phyloP scores from a whole-genome alignment of 2,113 vertebrate species.

The Jaculus jaculus region DNA sequence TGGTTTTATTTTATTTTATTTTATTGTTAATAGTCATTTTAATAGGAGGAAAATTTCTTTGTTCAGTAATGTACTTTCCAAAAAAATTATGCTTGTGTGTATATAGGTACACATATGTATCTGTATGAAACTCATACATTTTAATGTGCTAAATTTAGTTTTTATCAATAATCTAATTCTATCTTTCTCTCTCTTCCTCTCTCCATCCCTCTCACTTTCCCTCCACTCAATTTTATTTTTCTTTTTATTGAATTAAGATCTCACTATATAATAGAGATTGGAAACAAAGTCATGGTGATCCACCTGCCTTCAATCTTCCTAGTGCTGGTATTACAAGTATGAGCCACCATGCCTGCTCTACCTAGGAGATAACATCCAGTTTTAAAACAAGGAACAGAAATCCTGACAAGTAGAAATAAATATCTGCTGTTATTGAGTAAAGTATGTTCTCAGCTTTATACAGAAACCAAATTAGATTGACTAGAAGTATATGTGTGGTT shows the following conservation, averaged over 20 bases:
- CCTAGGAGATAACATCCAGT: not conserved
- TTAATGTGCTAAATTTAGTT: slow-evolving; percentile 47
- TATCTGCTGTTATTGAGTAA: slow-evolving; percentile 42
- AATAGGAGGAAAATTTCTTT: not conserved
- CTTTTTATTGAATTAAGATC: not conserved
- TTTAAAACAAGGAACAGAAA: slow-evolving; percentile 51
- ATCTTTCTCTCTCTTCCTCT: not conserved
- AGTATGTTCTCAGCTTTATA: slow-evolving; percentile 41
- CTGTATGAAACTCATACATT: not conserved
- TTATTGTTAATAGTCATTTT: not conserved
- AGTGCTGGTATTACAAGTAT: too few species aligned
- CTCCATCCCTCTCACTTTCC: not conserved
- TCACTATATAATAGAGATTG: not conserved
- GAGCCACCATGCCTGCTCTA: not conserved
- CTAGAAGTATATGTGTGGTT: slow-evolving; percentile 21
- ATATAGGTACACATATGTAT: not conserved
- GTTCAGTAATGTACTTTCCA: not conserved
- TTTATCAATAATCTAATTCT: not conserved
- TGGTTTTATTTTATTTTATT: not conserved
- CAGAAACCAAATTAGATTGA: slow-evolving; percentile 16
- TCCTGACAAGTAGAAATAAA: slow-evolving; percentile 36
- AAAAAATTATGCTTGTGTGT: not conserved
- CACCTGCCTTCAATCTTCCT: not conserved
- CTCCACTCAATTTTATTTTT: too few species aligned
- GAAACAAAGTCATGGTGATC: not conserved